Conservation (phyloP, 2,113 vertebrate species). For the Gobius niger region DNA sequence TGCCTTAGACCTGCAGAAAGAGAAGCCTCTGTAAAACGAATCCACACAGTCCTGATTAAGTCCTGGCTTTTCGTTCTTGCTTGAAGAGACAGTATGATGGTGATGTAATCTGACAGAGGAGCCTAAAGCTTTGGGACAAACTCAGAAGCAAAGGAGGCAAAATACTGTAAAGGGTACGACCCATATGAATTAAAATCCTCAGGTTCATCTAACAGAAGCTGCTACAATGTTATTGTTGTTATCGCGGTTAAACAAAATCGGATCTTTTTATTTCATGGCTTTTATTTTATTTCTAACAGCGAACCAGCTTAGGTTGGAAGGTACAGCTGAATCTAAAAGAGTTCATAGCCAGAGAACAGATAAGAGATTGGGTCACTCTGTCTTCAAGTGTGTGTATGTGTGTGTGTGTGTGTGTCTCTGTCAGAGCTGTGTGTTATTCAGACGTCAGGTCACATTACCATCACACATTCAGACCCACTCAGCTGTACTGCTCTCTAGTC, state of each 20-base stretch:
- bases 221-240: neutral
- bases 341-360: conserved; percentile 1
- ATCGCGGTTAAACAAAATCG: neutral
- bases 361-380: conserved; percentile 2
- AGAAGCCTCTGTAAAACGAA: neutral
- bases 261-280: no score
- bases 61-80: neutral
- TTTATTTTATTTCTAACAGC: no score
- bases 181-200: neutral
- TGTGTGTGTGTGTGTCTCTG: neutral
- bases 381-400: neutral
- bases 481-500: neutral
- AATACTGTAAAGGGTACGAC: neutral
- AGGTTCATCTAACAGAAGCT: neutral
- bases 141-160: neutral
- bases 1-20: neutral
- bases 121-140: neutral
- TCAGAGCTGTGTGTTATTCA: neutral
- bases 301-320: no score
- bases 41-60: neutral
- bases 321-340: no score
- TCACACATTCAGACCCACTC: conserved; percentile 9
- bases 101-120: neutral
- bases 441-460: conserved; percentile 4
- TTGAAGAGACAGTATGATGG: neutral